Evolutionary conservation across 2,888 invertebrate species (phyloP).

Genomic region (Dyspetes luteomarginatus): DNA sequence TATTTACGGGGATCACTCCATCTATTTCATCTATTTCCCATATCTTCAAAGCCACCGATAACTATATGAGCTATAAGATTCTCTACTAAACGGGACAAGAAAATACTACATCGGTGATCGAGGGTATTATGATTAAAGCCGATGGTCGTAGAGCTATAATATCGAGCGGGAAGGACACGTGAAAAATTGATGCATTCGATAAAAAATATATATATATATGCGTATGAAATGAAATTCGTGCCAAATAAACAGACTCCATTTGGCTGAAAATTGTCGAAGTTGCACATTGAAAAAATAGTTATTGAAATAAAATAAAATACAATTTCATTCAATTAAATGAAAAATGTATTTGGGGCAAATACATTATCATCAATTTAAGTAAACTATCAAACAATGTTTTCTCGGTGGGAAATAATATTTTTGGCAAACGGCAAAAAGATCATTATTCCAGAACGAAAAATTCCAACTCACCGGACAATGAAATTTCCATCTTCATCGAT

Average conservation of each 20-base stretch:
- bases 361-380: too few relatives aligned
- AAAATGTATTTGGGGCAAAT: too few relatives aligned
- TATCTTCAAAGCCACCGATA: neutral
- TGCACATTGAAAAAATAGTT: neutral
- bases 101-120: neutral
- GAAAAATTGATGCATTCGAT: neutral
- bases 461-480: conserved; percentile 33
- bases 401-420: too few relatives aligned
- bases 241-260: too few relatives aligned
- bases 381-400: too few relatives aligned
- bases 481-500: conserved; percentile 52
- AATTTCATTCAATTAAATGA: too few relatives aligned
- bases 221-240: too few relatives aligned
- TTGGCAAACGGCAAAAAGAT: too few relatives aligned
- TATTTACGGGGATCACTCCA: neutral
- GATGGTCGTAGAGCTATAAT: neutral
- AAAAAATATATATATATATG: too few relatives aligned
- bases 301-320: too few relatives aligned
- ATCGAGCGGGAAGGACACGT: neutral
- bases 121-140: neutral
- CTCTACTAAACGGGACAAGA: neutral
- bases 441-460: too few relatives aligned
- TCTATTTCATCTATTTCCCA: neutral
- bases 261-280: too few relatives aligned
- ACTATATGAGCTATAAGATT: neutral